phyloP scores from a whole-genome alignment of 2,113 vertebrate species.

The Haemorhous mexicanus region DNA sequence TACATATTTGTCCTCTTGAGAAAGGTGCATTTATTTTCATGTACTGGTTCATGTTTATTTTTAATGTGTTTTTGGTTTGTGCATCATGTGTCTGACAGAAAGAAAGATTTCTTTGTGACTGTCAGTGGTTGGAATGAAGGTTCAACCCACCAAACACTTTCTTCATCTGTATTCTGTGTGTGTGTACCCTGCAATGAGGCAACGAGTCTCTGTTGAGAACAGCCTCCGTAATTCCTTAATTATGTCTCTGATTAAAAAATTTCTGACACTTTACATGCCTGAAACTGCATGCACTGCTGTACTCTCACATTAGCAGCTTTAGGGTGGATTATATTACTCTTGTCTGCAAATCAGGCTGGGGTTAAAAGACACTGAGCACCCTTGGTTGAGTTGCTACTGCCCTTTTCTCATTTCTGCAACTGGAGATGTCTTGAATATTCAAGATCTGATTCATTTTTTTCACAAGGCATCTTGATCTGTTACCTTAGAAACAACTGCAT shows the following conservation, averaged over 20 bases:
- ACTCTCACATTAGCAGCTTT: not conserved
- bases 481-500: conserved; percentile 70
- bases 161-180: conserved; percentile 33
- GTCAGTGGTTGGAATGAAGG: not conserved
- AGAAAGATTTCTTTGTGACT: not conserved
- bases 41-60: not conserved
- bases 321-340: not conserved
- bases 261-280: conserved; percentile 24
- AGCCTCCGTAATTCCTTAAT: conserved; percentile 29
- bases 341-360: not conserved
- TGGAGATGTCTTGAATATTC: conserved; percentile 61
- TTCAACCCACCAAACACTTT: not conserved
- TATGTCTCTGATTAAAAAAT: conserved; percentile 49
- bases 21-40: not conserved
- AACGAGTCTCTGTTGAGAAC: not conserved
- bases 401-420: conserved; percentile 31
- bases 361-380: not conserved
- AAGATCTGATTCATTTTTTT: conserved; percentile 58
- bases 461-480: conserved; percentile 44
- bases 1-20: not conserved
- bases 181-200: not conserved
- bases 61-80: not conserved
- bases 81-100: not conserved
- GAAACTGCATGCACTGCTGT: not conserved
- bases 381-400: not conserved